Conservation (phyloP, 2,888 invertebrate species). For the Pasiphila rectangulata region DNA sequence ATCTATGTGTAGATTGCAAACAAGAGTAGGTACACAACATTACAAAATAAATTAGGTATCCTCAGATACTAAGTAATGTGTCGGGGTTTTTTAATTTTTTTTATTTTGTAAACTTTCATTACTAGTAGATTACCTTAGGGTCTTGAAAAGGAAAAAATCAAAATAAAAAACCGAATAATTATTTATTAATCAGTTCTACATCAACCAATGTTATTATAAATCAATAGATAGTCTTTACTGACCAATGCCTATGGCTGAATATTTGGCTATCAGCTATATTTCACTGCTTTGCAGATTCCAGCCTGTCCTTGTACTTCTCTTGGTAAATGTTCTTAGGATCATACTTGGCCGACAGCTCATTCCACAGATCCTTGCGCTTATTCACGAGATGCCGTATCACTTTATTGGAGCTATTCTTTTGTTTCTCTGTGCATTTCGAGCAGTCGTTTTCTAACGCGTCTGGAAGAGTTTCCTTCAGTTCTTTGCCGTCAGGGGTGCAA, state of each 20-base stretch:
- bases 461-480: constrained; percentile 82
- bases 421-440: constrained; percentile 84
- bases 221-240: neutral
- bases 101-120: too few relatives aligned
- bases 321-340: constrained; percentile 86
- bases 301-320: constrained; percentile 81
- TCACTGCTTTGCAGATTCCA: constrained; percentile 49
- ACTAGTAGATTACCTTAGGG: too few relatives aligned
- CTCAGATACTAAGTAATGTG: too few relatives aligned
- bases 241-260: neutral
- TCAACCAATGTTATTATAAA: too few relatives aligned
- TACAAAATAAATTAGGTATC: too few relatives aligned
- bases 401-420: constrained; percentile 79
- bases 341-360: constrained; percentile 84
- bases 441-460: constrained; percentile 87
- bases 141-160: neutral
- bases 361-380: constrained; percentile 85
- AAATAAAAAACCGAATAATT: neutral
- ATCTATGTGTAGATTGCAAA: too few relatives aligned
- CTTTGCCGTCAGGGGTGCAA: constrained; percentile 85
- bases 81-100: too few relatives aligned
- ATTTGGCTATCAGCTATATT: neutral
- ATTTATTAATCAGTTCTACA: constrained; percentile 5
- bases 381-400: constrained; percentile 85
- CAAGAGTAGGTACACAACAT: too few relatives aligned